phyloP scores from a whole-genome alignment of 2,888 invertebrate genomes.

The Dysmachus trigonus region DNA sequence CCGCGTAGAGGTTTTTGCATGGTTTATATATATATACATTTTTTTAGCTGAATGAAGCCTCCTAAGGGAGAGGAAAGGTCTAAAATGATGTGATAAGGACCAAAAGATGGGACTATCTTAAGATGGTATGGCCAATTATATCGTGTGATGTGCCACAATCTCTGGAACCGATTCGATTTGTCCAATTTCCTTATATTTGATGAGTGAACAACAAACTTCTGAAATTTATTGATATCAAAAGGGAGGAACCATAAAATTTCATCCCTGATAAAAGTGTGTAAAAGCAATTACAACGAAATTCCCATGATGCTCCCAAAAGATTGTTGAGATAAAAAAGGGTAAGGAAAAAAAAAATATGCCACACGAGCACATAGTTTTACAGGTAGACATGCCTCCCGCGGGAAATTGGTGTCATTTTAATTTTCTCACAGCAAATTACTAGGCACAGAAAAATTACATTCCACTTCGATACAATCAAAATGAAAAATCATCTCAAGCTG shows the following conservation, averaged over 20 bases:
- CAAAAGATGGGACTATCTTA: not conserved
- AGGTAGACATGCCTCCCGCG: not conserved
- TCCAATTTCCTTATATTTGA: not conserved
- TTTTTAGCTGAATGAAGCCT: too few species aligned
- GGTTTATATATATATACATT: too few species aligned
- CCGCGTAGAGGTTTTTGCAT: not conserved
- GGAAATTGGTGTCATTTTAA: not conserved
- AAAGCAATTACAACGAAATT: too few species aligned
- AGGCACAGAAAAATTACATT: too few species aligned
- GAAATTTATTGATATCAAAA: not conserved
- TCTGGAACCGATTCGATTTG: not conserved
- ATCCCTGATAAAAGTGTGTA: too few species aligned
- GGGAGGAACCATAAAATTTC: too few species aligned
- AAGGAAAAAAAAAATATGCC: too few species aligned
- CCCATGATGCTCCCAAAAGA: too few species aligned
- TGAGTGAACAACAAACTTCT: not conserved
- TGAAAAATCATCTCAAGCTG: too few species aligned
- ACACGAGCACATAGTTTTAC: not conserved
- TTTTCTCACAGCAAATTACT: not conserved
- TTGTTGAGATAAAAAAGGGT: too few species aligned
- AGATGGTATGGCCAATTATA: not conserved
- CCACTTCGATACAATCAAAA: too few species aligned
- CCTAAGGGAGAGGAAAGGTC: not conserved
- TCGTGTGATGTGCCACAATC: not conserved
- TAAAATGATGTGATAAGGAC: not conserved